These are phyloP conservation scores for Andrena chrysosceles DNA, from an alignment of 2,888 invertebrate species.

Conservation along the genomic window DNA sequence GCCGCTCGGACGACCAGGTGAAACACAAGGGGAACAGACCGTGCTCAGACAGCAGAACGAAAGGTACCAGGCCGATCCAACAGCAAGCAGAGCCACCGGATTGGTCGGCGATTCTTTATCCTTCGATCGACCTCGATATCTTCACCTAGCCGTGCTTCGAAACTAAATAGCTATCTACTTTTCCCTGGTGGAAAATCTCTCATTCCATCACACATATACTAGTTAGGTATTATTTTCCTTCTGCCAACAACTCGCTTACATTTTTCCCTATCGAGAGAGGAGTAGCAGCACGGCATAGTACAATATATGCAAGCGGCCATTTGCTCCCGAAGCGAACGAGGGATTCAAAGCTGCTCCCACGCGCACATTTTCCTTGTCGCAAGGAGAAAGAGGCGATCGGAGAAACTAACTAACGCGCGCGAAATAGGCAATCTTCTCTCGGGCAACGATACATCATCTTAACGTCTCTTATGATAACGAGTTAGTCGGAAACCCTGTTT, in stretches of 20 bases:
- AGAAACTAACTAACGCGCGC: slow-evolving; percentile 3
- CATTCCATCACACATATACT: slow-evolving; percentile 2
- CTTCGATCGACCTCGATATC: slow-evolving; percentile 61
- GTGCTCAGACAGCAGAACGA: slow-evolving; percentile 65
- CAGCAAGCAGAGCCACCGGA: slow-evolving; percentile 40
- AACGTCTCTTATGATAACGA: not conserved
- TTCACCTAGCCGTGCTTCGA: not conserved
- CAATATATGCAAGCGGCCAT: not conserved
- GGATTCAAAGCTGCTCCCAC: not conserved
- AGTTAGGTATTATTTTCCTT: too few relatives aligned
- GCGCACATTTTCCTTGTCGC: not conserved
- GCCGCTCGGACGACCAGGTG: slow-evolving; percentile 38
- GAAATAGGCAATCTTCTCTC: slow-evolving; percentile 1
- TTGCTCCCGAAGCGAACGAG: too few relatives aligned
- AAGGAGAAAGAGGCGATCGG: not conserved
- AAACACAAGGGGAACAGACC: too few relatives aligned
- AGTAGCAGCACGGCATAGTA: not conserved
- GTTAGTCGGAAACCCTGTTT: not conserved
- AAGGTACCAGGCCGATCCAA: slow-evolving; percentile 51
- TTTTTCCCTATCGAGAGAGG: not conserved
- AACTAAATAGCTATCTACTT: not conserved
- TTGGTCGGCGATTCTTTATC: slow-evolving; percentile 37
- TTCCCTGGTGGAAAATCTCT: not conserved
- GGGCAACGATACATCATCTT: not conserved
- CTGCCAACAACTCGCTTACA: too few relatives aligned